Percentiles rank a stretch among this genome's conserved stretches.
Conservation (phyloP, 2,113 vertebrate species). For the Archocentrus centrarchus region DNA sequence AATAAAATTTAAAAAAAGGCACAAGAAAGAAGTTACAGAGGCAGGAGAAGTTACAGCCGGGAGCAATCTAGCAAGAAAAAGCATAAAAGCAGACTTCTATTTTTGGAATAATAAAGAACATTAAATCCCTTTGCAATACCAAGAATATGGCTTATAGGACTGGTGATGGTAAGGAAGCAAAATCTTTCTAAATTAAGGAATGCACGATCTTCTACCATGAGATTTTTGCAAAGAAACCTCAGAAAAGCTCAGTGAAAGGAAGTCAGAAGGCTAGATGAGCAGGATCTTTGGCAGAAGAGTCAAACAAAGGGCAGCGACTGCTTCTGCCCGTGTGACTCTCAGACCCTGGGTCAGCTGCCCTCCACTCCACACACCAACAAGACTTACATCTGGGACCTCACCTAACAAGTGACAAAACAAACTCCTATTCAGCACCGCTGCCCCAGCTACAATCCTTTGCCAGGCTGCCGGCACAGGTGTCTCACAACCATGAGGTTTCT, state of each 20-base stretch:
- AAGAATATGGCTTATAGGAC: slow-evolving; percentile 26
- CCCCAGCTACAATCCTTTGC: not conserved
- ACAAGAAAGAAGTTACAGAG: not conserved
- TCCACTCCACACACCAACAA: not conserved
- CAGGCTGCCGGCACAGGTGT: not conserved
- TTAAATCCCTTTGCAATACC: slow-evolving; percentile 37
- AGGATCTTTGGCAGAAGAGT: not conserved
- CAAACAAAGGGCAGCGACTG: slow-evolving; percentile 40
- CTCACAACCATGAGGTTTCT: slow-evolving; percentile 30
- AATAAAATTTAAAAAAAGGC: not conserved
- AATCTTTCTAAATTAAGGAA: slow-evolving; percentile 38
- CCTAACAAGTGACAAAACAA: slow-evolving; percentile 33
- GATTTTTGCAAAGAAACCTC: slow-evolving; percentile 1
- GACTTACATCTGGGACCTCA: slow-evolving; percentile 19
- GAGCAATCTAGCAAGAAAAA: slow-evolving; percentile 7
- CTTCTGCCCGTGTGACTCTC: slow-evolving; percentile 33
- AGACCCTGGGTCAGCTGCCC: slow-evolving; percentile 41
- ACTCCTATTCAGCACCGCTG: slow-evolving; percentile 6
- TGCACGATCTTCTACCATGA: not conserved
- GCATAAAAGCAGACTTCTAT: slow-evolving; percentile 2
- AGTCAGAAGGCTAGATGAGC: not conserved
- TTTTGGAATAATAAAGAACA: slow-evolving; percentile 47
- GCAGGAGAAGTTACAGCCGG: slow-evolving; percentile 31
- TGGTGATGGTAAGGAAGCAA: slow-evolving; percentile 28
- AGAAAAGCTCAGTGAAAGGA: not conserved